phyloP scores from a whole-genome alignment of 2,113 vertebrate genomes.

The Calyptommatus sinebrachiatus region DNA sequence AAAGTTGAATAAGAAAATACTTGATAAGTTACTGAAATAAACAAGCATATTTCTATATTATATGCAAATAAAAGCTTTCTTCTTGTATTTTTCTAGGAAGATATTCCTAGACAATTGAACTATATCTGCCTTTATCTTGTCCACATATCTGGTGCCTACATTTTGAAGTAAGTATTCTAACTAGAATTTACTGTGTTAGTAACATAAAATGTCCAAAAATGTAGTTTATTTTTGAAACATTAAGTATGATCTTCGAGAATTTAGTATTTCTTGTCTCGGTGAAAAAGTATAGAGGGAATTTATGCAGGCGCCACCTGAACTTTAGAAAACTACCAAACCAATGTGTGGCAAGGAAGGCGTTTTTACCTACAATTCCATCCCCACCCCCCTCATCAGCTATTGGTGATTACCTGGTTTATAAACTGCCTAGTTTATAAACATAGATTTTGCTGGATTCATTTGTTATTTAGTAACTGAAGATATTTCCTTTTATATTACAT shows the following conservation, averaged over 20 bases:
- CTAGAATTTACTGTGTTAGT: neutral
- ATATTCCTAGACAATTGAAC: constrained; percentile 82
- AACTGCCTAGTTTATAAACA: neutral
- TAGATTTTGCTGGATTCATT: neutral
- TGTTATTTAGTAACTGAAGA: neutral
- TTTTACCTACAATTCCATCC: no score
- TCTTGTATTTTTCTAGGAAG: constrained; percentile 70
- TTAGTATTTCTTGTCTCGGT: neutral
- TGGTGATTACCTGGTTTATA: neutral
- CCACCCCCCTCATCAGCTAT: no score
- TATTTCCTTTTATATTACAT: constrained; percentile 13
- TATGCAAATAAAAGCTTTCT: constrained; percentile 11
- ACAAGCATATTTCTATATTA: no score
- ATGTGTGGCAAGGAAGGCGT: no score
- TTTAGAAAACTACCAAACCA: no score
- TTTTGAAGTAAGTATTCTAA: constrained; percentile 79
- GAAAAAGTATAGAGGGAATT: neutral
- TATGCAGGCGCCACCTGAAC: no score
- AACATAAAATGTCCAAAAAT: neutral
- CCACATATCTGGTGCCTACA: constrained; percentile 83
- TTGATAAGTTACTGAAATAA: neutral
- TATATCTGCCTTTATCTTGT: constrained; percentile 84
- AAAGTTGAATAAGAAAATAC: neutral
- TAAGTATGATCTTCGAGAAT: neutral
- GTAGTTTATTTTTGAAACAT: neutral